Evolutionary conservation across 2,888 invertebrate species (phyloP).

Genomic region (Sepioteuthis lessoniana): DNA sequence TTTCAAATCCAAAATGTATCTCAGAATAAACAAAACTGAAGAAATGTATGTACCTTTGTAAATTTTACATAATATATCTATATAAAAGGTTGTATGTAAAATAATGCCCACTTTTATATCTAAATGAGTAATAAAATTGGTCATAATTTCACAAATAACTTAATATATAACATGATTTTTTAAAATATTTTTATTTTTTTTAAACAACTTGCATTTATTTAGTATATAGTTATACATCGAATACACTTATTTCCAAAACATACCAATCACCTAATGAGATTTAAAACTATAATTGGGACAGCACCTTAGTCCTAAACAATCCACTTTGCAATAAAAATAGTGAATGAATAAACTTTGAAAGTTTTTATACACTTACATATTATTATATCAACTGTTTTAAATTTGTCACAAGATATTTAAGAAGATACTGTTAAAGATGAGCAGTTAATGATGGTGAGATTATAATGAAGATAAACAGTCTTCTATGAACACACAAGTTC

Average conservation of each 20-base stretch:
- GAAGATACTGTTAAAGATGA: background rate
- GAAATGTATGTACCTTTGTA: background rate
- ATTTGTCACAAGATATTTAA: background rate
- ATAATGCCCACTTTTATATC: too few relatives aligned
- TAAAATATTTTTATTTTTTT: background rate
- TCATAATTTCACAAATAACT: too few relatives aligned
- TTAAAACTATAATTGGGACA: background rate
- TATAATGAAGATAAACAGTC: background rate
- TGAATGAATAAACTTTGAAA: background rate
- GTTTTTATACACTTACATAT: background rate
- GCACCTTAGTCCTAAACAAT: background rate
- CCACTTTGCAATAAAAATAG: conserved; percentile 20
- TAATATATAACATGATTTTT: too few relatives aligned
- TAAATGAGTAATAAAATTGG: too few relatives aligned
- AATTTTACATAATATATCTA: background rate
- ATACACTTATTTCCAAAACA: background rate
- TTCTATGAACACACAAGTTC: background rate
- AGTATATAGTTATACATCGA: background rate
- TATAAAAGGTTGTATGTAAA: background rate
- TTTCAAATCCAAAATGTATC: background rate
- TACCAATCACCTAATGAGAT: background rate
- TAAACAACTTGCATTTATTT: background rate
- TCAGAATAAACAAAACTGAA: background rate
- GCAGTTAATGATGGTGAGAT: too few relatives aligned
- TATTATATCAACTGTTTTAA: background rate